Base-by-base conservation (phyloP, 2,888 invertebrate species). In the Mylabris sibirica region DNA sequence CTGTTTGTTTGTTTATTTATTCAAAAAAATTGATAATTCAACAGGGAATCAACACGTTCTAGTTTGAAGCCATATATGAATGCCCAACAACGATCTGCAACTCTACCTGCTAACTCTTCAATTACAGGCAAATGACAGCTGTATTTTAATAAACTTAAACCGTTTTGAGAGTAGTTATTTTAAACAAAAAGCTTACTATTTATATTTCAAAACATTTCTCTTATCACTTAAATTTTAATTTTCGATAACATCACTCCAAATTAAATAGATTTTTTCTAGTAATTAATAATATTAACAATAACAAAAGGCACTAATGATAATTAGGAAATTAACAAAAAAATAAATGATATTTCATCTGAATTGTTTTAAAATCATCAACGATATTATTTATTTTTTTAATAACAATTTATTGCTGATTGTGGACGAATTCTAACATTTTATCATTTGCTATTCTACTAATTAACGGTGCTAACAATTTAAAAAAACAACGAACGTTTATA, bases 81-180 rank as follows among this genome's bases (percentile, higher is more conserved):
- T 84, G 88, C 89, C 76, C 89, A 90, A 85, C 95, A 94, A 88
- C 91, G 94, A 86, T 95, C 95, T 82, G 94, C 95, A 75, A 95
- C 95, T 78, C 89, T 95, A 85, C 95, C 95, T 81, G 93, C 93
- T 82, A 93, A 93, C 87, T 91, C 93, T 78, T 92, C 93, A 77
- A 88, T 93, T 84, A 90, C 89, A 87, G 89, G 90, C 75, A 84
- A 84, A 82, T 83, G 81, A 83, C 79, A 74, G 68, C 65, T 65
- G 24, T 67, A 61, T 68, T 59, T 67, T 53, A 11, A 22, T 3
- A 53, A 26, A 41, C n/a, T 30, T 59, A 30, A 60, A 38, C 14
- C 24, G 24, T 14, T 57, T 24, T 24, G 1, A 24, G 24, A 22
- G 24, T 22, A 22, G 24, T 12, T 24, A 3, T 14, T 22, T 3